Percentiles rank a stretch among this genome's conserved stretches.
Conservation (phyloP, 2,113 vertebrate genomes). For the Struthio camelus region DNA sequence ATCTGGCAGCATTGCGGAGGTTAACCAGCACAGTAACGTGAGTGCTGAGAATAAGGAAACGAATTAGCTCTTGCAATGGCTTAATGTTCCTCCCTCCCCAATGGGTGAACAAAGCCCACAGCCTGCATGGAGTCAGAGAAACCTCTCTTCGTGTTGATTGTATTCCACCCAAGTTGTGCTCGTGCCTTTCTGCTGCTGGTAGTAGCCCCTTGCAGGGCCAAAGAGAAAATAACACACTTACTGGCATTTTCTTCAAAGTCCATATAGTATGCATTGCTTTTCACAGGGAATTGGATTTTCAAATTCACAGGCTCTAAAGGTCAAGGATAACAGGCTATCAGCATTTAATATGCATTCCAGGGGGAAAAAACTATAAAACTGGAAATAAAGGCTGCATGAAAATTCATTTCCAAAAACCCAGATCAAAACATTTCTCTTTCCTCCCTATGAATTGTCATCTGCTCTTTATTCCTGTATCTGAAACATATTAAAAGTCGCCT, state of each 20-base stretch:
- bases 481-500: constrained; percentile 55
- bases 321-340: constrained; percentile 73
- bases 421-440: constrained; percentile 55
- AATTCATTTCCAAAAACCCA: constrained; percentile 54
- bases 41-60: background rate
- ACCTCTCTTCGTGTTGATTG: background rate
- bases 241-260: constrained; percentile 56
- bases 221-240: constrained; percentile 31
- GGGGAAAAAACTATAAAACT: constrained; percentile 33
- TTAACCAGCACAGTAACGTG: background rate
- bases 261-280: constrained; percentile 42
- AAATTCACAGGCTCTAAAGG: constrained; percentile 58
- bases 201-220: background rate
- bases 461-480: constrained; percentile 52
- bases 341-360: constrained; percentile 62
- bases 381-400: constrained; percentile 63
- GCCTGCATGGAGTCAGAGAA: background rate
- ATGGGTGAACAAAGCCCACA: background rate
- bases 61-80: background rate
- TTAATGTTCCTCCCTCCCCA: background rate
- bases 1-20: background rate
- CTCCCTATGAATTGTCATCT: constrained; percentile 40
- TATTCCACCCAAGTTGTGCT: background rate
- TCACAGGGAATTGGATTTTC: constrained; percentile 72
- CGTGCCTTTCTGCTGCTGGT: background rate